These are phyloP conservation scores for Macquaria australasica DNA, from an alignment of 2,113 vertebrate genomes.

Conservation along the genomic window DNA sequence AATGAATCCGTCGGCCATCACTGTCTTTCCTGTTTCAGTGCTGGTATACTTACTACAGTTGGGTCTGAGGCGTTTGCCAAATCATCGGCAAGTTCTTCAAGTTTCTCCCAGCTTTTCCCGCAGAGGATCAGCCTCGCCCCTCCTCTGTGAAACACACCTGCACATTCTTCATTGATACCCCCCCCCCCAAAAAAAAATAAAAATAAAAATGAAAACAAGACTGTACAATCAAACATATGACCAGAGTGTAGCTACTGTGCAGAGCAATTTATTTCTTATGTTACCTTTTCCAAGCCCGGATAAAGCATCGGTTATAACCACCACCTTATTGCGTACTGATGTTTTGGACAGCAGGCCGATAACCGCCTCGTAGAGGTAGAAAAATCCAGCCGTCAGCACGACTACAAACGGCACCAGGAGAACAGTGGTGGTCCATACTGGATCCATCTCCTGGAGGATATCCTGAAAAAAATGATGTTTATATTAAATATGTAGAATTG, in stretches of 20 bases:
- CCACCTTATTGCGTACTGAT: conserved; percentile 92
- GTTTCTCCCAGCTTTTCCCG: conserved; percentile 91
- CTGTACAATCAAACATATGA: not conserved
- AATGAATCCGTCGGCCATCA: not conserved
- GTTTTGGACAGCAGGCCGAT: conserved; percentile 88
- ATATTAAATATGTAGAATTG: not conserved
- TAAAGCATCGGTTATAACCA: conserved; percentile 92
- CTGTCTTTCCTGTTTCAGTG: not conserved
- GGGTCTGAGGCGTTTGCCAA: conserved; percentile 90
- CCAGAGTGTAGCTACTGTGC: not conserved
- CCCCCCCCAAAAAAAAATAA: not conserved
- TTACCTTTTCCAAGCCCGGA: conserved; percentile 94
- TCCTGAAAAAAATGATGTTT: conserved; percentile 14
- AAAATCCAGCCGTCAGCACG: conserved; percentile 88
- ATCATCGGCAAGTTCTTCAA: conserved; percentile 87
- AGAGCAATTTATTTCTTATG: not conserved
- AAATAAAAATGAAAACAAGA: not conserved
- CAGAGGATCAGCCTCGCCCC: conserved; percentile 94
- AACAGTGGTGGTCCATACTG: conserved; percentile 73
- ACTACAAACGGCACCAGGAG: conserved; percentile 88
- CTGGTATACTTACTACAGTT: conserved; percentile 81
- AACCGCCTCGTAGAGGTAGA: conserved; percentile 89
- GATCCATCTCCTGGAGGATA: conserved; percentile 83
- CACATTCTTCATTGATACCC: conserved; percentile 85
- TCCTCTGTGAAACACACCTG: conserved; percentile 89